Conservation (phyloP, 2,113 vertebrate genomes). For the Bostrychus sinensis region DNA sequence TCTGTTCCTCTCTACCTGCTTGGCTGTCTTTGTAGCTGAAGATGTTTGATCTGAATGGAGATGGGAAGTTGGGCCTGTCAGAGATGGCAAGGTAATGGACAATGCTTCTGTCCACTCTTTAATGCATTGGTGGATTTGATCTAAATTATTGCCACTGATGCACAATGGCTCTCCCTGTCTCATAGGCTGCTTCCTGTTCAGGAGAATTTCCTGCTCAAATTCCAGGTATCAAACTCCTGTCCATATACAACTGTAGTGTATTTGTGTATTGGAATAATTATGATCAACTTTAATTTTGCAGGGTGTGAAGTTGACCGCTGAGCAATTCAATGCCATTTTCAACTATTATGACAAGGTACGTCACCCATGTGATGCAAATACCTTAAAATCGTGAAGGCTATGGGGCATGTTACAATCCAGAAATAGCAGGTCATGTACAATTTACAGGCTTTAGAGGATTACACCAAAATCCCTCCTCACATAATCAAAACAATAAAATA, state of each 20-base stretch:
- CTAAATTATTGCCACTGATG: constrained; percentile 31
- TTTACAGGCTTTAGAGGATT: not conserved
- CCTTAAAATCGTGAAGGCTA: no score
- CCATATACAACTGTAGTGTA: not conserved
- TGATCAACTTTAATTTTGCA: constrained; percentile 55
- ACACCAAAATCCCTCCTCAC: constrained; percentile 1
- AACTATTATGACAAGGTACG: constrained; percentile 94
- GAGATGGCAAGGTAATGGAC: constrained; percentile 92
- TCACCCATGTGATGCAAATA: not conserved
- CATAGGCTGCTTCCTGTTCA: constrained; percentile 92
- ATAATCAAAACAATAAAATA: constrained; percentile 7
- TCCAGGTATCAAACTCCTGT: constrained; percentile 85
- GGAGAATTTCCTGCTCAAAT: constrained; percentile 97
- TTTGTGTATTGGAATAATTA: not conserved
- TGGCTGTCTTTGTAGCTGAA: constrained; percentile 81
- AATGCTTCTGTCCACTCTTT: constrained; percentile 22
- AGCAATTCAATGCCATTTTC: constrained; percentile 96
- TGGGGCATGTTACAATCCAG: not conserved
- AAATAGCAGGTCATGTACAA: not conserved
- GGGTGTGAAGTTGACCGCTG: constrained; percentile 91
- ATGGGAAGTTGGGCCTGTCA: constrained; percentile 94
- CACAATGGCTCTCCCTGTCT: constrained; percentile 31
- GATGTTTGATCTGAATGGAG: constrained; percentile 97
- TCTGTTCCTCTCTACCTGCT: constrained; percentile 22
- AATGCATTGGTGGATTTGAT: constrained; percentile 29